Evolutionary conservation across 2,113 vertebrate species (phyloP), one percentile per base, ranked within the genome.

Genomic region (Stegastes partitus): DNA sequence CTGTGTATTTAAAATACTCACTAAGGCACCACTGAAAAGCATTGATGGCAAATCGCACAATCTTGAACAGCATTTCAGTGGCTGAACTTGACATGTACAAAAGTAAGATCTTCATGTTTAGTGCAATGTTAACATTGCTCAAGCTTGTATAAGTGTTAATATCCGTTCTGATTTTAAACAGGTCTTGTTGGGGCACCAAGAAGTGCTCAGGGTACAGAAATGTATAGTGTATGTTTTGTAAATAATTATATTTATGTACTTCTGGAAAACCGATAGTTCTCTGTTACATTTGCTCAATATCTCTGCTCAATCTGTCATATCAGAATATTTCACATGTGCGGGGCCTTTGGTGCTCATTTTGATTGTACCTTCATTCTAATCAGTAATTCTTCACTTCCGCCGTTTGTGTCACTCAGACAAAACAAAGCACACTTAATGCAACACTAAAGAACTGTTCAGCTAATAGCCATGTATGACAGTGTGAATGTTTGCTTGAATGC

Each of bases 241-340:
- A 89, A 92, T 93, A 91, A 76, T 68, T 78, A 11, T 91, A 87
- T 93, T 87, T 93, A 91, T 91, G 81, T 86, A 91, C 77, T 67
- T 81, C 37, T 84, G 81, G 28, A 74, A 77, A 58, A 78, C 21
- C 14, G 22, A 9, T 71, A 11, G 65, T 49, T 74, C 25, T 72
- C 5, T 37, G 45, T 55, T 67, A 58, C 62, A 62, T 73, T 55
- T 69, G 63, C 44, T 34, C 51, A 64, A 81, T 34, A 72, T 58
- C 49, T 56, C 34, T 9, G 67, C 21, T 23, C 23, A 28, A 50
- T 56, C 31, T 23, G 39, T 62, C 45, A 42, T 62, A 77, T 74
- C 51, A 53, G 51, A 78, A 73, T 72, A 63, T 58, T 34, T 71
- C 23, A 50, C 47, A 44, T 11, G 14, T 16, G 14, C 71, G 49